These are phyloP conservation scores for Melinopterus prodromus DNA, from an alignment of 2,888 invertebrate genomes.

Conservation along the genomic window DNA sequence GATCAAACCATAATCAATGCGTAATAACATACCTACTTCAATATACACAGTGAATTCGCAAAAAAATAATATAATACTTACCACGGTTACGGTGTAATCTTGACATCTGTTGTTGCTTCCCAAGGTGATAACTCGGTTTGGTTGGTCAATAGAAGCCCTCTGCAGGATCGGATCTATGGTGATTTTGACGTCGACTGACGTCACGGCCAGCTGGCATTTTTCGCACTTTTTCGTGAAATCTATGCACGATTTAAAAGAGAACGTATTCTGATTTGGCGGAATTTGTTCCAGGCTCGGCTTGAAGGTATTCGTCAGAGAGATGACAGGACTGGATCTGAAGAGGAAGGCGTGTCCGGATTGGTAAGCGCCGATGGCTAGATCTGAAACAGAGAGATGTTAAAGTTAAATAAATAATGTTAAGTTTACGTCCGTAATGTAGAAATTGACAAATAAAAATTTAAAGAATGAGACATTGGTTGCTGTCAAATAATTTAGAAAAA, in stretches of 20 bases:
- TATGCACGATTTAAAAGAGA: conserved; percentile 34
- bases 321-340: conserved; percentile 59
- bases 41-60: background rate
- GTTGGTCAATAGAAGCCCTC: conserved; percentile 37
- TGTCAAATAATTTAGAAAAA: too few relatives aligned
- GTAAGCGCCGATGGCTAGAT: conserved; percentile 69
- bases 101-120: background rate
- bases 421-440: too few relatives aligned
- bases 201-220: background rate
- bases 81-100: background rate
- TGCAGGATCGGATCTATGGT: conserved; percentile 42
- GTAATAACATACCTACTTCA: too few relatives aligned
- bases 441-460: too few relatives aligned
- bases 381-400: conserved; percentile 57
- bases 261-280: conserved; percentile 28
- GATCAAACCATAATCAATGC: too few relatives aligned
- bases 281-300: conserved; percentile 29
- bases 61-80: background rate
- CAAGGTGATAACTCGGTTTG: background rate
- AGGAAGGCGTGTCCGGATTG: conserved; percentile 66
- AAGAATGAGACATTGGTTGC: too few relatives aligned
- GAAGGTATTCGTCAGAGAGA: conserved; percentile 42
- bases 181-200: background rate
- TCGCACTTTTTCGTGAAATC: conserved; percentile 8
- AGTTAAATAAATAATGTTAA: too few relatives aligned